Evolutionary conservation across 2,888 invertebrate species (phyloP).

Genomic region (Leuctra nigra): DNA sequence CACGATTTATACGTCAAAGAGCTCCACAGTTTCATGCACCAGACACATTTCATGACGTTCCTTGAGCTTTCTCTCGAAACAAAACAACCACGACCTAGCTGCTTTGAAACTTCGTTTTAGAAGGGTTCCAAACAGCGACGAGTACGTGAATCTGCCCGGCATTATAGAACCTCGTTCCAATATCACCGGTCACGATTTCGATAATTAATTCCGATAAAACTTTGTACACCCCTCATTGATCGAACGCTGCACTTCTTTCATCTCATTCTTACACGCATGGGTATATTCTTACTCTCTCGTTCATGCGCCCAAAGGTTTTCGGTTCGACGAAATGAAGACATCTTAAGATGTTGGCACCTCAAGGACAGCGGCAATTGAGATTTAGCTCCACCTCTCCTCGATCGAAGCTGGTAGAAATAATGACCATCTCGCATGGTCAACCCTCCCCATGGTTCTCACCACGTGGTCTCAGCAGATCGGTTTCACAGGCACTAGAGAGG

Average conservation of each 20-base stretch:
- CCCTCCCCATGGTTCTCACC: constrained; percentile 1
- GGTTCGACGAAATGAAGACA: constrained; percentile 24
- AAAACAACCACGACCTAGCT: too few relatives aligned
- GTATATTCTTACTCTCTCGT: background rate
- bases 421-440: background rate
- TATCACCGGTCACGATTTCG: too few relatives aligned
- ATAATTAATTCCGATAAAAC: too few relatives aligned
- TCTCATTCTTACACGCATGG: background rate
- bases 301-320: background rate
- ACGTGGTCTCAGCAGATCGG: background rate
- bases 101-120: too few relatives aligned
- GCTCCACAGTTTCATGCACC: too few relatives aligned
- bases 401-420: background rate
- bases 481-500: background rate
- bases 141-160: too few relatives aligned
- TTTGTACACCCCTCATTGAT: too few relatives aligned
- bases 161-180: too few relatives aligned
- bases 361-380: constrained; percentile 24
- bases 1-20: too few relatives aligned
- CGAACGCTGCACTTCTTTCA: background rate
- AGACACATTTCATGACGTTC: too few relatives aligned
- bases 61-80: too few relatives aligned
- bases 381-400: constrained; percentile 22
- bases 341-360: constrained; percentile 27
- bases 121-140: too few relatives aligned